Evolutionary conservation across 2,888 invertebrate genomes (phyloP).

Genomic region (Malthinus flaveolus): DNA sequence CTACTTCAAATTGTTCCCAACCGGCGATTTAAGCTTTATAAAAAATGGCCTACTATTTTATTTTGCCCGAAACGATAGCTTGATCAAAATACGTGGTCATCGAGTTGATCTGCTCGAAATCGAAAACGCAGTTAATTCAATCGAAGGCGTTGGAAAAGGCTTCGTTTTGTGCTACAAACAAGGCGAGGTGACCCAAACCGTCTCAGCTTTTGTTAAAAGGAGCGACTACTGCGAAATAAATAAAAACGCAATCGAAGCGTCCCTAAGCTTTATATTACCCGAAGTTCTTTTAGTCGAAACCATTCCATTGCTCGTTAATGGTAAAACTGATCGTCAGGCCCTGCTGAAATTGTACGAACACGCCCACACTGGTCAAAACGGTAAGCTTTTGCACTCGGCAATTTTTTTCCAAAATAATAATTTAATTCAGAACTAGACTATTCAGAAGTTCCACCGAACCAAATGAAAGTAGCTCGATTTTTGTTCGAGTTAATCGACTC

Average conservation of each 20-base stretch:
- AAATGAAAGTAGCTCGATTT: constrained; percentile 66
- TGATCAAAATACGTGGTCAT: constrained; percentile 81
- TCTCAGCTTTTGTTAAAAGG: constrained; percentile 66
- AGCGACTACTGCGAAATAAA: constrained; percentile 50
- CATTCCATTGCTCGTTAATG: constrained; percentile 83
- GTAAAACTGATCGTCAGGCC: constrained; percentile 82
- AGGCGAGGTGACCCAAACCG: constrained; percentile 70
- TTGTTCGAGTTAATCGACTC: constrained; percentile 76
- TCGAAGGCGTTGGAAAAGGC: constrained; percentile 68
- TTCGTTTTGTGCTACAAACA: constrained; percentile 69
- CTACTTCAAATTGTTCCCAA: constrained; percentile 74
- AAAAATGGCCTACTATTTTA: constrained; percentile 68
- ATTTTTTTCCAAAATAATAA: too few species aligned
- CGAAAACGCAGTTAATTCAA: constrained; percentile 68
- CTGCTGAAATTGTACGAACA: constrained; percentile 75
- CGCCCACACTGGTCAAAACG: constrained; percentile 48
- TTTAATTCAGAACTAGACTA: constrained; percentile 64
- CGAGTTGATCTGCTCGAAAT: constrained; percentile 84
- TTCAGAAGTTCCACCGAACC: constrained; percentile 61
- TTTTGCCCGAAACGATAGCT: constrained; percentile 84
- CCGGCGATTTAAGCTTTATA: constrained; percentile 82
- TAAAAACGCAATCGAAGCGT: constrained; percentile 66
- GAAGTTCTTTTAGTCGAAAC: constrained; percentile 71
- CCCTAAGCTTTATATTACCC: constrained; percentile 78
- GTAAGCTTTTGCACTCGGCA: too few species aligned